Evolutionary conservation across 2,797 vertebrate species (phyloP).

Genomic region (Fistularia commersonii): DNA sequence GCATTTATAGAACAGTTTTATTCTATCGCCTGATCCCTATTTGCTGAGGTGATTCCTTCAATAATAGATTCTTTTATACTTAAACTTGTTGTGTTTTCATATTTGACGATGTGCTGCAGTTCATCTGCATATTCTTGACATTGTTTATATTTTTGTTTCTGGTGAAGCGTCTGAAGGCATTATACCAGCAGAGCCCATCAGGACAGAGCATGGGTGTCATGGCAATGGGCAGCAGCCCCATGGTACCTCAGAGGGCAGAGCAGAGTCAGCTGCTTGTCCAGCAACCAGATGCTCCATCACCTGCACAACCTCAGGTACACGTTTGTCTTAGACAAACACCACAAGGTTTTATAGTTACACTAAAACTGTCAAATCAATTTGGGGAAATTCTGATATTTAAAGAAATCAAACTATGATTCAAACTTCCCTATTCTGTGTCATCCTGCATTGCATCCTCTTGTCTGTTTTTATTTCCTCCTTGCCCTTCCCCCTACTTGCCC

Average conservation of each 20-base stretch:
- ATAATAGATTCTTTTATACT: no score
- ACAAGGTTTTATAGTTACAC: background rate
- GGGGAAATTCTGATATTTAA: no score
- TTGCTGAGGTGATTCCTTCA: no score
- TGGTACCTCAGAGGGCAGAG: slow-evolving; percentile 88
- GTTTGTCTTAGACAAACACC: background rate
- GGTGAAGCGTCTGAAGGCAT: slow-evolving; percentile 87
- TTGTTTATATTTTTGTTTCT: slow-evolving; percentile 11
- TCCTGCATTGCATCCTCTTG: slow-evolving; percentile 17
- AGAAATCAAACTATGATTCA: slow-evolving; percentile 59
- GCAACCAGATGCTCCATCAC: slow-evolving; percentile 89
- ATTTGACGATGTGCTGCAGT: background rate
- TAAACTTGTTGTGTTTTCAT: no score
- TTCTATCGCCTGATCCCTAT: no score
- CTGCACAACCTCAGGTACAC: slow-evolving; percentile 83
- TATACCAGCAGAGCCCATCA: slow-evolving; percentile 85
- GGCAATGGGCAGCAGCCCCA: slow-evolving; percentile 83
- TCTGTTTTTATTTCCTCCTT: slow-evolving; percentile 20
- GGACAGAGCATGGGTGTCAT: slow-evolving; percentile 80
- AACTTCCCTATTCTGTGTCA: slow-evolving; percentile 45
- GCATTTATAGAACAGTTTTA: no score
- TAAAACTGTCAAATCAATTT: no score
- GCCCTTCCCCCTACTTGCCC: slow-evolving; percentile 9
- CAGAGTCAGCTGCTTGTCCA: slow-evolving; percentile 90
- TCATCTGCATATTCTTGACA: slow-evolving; percentile 12